phyloP scores from a whole-genome alignment of 2,888 invertebrate genomes.

The Plutella xylostella region DNA sequence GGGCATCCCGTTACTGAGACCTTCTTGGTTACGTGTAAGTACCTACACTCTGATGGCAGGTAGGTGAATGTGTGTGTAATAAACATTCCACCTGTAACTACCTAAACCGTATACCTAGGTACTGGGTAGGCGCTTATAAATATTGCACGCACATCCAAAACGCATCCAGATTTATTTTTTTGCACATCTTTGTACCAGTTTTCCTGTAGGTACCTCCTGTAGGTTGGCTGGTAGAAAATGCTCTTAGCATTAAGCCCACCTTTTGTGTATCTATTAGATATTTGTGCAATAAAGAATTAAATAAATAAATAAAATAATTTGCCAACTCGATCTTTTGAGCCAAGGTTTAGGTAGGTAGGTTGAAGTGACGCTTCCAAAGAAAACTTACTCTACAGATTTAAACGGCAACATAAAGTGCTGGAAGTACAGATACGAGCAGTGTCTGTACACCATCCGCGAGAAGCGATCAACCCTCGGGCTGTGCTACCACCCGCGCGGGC shows the following conservation, averaged over 20 bases:
- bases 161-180: too few species aligned
- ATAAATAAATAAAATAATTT: not conserved
- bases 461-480: constrained; percentile 74
- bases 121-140: too few species aligned
- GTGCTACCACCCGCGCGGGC: constrained; percentile 70
- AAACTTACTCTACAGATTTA: constrained; percentile 60
- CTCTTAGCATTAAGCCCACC: not conserved
- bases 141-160: too few species aligned
- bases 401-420: constrained; percentile 77
- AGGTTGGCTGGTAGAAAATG: too few species aligned
- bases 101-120: not conserved
- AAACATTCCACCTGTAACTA: not conserved
- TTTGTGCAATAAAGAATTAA: not conserved
- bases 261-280: not conserved
- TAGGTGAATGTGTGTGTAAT: not conserved
- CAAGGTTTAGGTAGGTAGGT: too few species aligned
- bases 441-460: constrained; percentile 74
- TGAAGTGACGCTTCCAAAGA: too few species aligned
- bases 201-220: too few species aligned
- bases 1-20: constrained; percentile 71
- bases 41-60: not conserved
- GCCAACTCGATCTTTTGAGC: not conserved
- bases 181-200: too few species aligned
- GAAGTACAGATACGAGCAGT: constrained; percentile 74
- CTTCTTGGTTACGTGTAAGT: constrained; percentile 70